Evolutionary conservation across 2,113 vertebrate genomes (phyloP).

Genomic region (Procavia capensis): DNA sequence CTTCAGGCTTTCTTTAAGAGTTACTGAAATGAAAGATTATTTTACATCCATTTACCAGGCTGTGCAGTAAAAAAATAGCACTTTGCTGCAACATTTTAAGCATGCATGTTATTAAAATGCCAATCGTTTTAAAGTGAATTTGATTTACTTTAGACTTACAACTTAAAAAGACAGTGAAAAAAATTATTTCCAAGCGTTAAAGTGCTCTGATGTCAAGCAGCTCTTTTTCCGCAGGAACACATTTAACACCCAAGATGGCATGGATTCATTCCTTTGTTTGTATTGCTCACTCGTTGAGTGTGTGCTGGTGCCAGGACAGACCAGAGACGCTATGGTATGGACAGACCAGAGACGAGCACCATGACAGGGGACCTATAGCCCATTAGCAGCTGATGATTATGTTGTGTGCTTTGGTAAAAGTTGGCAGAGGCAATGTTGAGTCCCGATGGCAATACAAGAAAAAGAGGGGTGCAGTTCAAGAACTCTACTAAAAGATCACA

Average conservation of each 20-base stretch:
- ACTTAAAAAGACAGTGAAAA: not conserved
- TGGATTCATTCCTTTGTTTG: not conserved
- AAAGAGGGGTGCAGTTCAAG: too few species aligned
- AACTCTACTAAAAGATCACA: too few species aligned
- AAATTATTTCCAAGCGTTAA: not conserved
- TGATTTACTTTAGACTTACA: slow-evolving; percentile 24
- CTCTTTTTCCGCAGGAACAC: not conserved
- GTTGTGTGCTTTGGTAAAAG: not conserved
- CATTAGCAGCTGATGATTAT: not conserved
- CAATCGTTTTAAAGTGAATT: not conserved
- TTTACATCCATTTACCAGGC: not conserved
- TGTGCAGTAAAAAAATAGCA: not conserved
- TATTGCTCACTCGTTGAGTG: not conserved
- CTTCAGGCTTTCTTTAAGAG: too few species aligned
- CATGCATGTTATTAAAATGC: not conserved
- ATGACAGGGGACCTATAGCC: not conserved
- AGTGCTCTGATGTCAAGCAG: not conserved
- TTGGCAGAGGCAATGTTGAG: too few species aligned
- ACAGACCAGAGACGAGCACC: not conserved
- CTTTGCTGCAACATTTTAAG: slow-evolving; percentile 4
- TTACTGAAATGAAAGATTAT: not conserved
- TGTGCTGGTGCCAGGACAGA: not conserved
- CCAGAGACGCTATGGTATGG: too few species aligned
- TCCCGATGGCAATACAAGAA: too few species aligned
- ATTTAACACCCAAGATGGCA: not conserved